Conservation (phyloP, 2,888 invertebrate genomes). For the Agriopis aurantiaria region DNA sequence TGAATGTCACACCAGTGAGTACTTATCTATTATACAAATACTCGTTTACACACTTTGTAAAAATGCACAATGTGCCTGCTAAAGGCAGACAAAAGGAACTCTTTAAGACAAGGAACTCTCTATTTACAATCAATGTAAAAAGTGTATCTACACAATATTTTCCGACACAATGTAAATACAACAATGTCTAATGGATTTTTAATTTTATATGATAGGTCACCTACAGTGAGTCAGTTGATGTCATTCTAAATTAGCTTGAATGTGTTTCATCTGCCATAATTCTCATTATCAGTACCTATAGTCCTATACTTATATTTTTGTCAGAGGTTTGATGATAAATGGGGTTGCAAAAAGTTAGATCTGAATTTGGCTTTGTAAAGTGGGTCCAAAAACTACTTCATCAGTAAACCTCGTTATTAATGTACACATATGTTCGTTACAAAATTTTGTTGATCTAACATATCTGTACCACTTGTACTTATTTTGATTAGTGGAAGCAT, state of each 20-base stretch:
- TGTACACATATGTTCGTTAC: constrained; percentile 61
- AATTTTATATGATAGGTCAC: constrained; percentile 19
- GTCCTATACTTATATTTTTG: constrained; percentile 3
- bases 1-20: constrained; percentile 88
- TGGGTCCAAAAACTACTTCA: constrained; percentile 8
- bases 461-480: constrained; percentile 59
- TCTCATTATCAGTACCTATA: constrained; percentile 12
- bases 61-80: constrained; percentile 74
- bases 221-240: constrained; percentile 12
- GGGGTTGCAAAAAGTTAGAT: constrained; percentile 1
- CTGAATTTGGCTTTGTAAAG: constrained; percentile 1
- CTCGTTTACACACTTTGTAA: constrained; percentile 74
- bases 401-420: constrained; percentile 20
- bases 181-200: constrained; percentile 40
- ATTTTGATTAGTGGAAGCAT: constrained; percentile 83
- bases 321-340: constrained; percentile 28
- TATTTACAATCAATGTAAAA: constrained; percentile 27
- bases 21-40: constrained; percentile 42
- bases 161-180: constrained; percentile 57
- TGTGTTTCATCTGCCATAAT: constrained; percentile 29
- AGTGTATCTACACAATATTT: constrained; percentile 38
- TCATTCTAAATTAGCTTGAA: constrained; percentile 15
- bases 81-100: constrained; percentile 41
- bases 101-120: neutral
- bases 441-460: constrained; percentile 54